Base-by-base conservation (phyloP, 1,140 invertebrate genomes). In the Acromyrmex charruanus region DNA sequence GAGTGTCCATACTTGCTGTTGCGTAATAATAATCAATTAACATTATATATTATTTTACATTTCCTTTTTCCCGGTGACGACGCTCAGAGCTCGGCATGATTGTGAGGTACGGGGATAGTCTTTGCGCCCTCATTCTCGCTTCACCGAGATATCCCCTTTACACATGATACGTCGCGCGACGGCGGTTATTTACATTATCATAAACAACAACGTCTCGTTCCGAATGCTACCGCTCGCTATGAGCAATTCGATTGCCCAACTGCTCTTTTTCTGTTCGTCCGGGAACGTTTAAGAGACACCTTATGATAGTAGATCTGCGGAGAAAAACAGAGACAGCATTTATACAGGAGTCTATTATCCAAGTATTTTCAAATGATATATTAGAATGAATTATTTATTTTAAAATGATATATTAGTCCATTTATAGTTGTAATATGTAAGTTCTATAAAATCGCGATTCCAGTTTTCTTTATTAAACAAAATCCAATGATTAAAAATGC, bases 261-360 rank as follows among this genome's bases (percentile, higher is more conserved):
- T 85, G 68, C 72, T 86, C 77, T 65, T 86, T 66, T 59, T 91
- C 77, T 68, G 74, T 87, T 89, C 71, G 68, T 72, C 63, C 69
- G 80, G 81, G 84, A 89, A 90, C 77, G 65, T 82, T 77, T 79
- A 72, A 88, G 58, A 90, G 59, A 74, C 71, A 86, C 51, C 72
- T 95, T 95, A 95, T 92, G 94, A 95, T 85, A 95, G 90, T 92
- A 95, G 93, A 94, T 95, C 95, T 95, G 93, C 31, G 93, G 91
- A 88, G 87, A 88, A 31, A 72, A 28, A 80, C 10, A 59, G 69
- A 49, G 18, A 86, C 28, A 86, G 3, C 53, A 14, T 31, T 85
- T 77, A 49, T 28, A n/a, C 10, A 53, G 9, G 6, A 77, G n/a
- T 44, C 6, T 5, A 7, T 21, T 28, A 31, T n/a, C 12, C 12